Evolutionary conservation across 2,113 vertebrate genomes (phyloP).

Genomic region (Mesitornis unicolor): DNA sequence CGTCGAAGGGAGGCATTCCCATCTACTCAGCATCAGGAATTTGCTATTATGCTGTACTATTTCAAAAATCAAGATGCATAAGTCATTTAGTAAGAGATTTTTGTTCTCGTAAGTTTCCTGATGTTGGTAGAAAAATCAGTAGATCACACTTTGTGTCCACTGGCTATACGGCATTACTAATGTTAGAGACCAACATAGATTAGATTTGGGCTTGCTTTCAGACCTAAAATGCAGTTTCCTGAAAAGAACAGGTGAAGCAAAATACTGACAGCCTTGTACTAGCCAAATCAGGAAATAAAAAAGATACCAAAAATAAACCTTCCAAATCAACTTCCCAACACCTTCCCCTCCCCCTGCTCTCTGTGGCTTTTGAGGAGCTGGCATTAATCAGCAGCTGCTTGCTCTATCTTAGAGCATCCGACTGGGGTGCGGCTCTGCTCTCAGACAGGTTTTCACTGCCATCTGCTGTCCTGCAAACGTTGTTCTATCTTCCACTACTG

Average conservation of each 20-base stretch:
- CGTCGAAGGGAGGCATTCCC: too few relatives aligned
- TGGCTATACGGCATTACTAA: neutral
- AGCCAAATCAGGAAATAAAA: neutral
- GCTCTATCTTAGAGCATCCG: neutral
- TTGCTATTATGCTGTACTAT: fast-evolving
- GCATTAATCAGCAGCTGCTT: neutral
- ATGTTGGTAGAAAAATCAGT: neutral
- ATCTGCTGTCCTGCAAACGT: neutral
- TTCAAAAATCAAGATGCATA: neutral
- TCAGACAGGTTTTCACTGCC: neutral
- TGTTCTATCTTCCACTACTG: neutral
- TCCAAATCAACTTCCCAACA: neutral
- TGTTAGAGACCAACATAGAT: neutral
- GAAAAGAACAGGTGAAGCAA: neutral
- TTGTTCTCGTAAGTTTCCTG: neutral
- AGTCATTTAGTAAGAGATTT: neutral
- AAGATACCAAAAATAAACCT: neutral
- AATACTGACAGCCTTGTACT: neutral
- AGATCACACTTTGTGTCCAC: neutral
- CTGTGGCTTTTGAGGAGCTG: neutral
- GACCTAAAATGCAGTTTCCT: neutral
- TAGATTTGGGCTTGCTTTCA: neutral
- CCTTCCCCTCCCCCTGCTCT: too few relatives aligned
- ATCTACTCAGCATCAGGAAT: neutral
- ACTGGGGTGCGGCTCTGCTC: too few relatives aligned